Evolutionary conservation across 2,888 invertebrate genomes (phyloP), one percentile per base, ranked within the genome.

Genomic region (Nematopogon swammerdamellus): DNA sequence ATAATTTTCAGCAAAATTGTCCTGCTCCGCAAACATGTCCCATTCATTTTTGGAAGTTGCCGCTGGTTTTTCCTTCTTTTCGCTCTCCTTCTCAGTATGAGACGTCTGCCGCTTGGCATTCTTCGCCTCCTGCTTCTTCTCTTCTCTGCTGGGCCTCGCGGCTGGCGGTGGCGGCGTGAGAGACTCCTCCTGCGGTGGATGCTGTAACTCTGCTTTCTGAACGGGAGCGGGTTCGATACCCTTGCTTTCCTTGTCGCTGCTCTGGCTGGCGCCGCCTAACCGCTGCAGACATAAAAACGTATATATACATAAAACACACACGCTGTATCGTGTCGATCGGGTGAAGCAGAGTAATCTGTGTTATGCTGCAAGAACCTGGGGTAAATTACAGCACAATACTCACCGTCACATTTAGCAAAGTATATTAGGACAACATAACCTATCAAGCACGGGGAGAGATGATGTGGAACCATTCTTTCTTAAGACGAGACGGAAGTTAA

Each of bases 11-110:
- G 82, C 82, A 60, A 92, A 91, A 67, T 89, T 91, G 62, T 93
- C 92, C 56, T 91, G 91, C 62, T 96, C 95, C 42, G 96, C 95
- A 76, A 95, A 93, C 91, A 93, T 93, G 62, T 93, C 93, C 90
- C 92, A 92, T 58, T 90, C 88, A 14, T 84, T 85, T 18, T 67
- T 65, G 0, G 72, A 65, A 53, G 74, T 72, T 54, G 73, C 68
- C 49, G 57, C 56, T 48, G 36, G 4, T 45, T 25, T 45, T 62
- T 48, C 50, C 65, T 66, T 2, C 56, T 14, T 5, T 56, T 65
- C 44, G 60, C 56, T 59, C 65, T 49, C 56, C 55, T 57, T 62
- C 60, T 52, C 52, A 60, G 48, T 62, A 54, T n/a, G 30, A 18
- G 18, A 45, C 30, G 11, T 17, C 25, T 44, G 46, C 46, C n/a